Evolutionary conservation across 1,140 invertebrate species (phyloP), one percentile per base, ranked within the genome.

Genomic region (Chelonus insularis): DNA sequence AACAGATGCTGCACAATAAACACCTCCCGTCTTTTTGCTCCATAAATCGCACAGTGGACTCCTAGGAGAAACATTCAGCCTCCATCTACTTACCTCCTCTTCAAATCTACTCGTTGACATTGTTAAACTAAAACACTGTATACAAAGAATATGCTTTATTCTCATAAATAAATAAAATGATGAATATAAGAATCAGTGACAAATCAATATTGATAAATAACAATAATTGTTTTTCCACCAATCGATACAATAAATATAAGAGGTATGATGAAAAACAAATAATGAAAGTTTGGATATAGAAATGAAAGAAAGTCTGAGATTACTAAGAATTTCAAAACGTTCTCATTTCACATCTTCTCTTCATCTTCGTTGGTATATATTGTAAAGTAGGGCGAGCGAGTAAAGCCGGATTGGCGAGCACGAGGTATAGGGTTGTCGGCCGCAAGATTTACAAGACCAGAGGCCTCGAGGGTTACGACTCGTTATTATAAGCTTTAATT

Each of bases 1-100:
- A 81, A 78, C 78, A 80, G 78, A 81, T 80, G 78, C 77, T 77
- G 74, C 75, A 78, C 77, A 80, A 80, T 81, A 81, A 81, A 81
- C 78, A 80, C 77, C 79, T 80, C 75, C 75, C 79, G 78, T 79
- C 78, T 80, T 75, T 77, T 78, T 62, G 76, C 73, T 78, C 77
- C 78, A 80, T 81, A 81, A 80, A 81, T 81, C 76, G 77, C 76
- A 67, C 72, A 71, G 69, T 73, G 67, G 68, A 68, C 72, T 74
- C 70, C 71, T 76, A 74, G 75, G 78, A 76, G 74, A 77, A 76
- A 76, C 75, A 76, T 76, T 75, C 74, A 74, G 70, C 69, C 69
- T 74, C 67, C 66, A 70, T 75, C 68, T 72, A 69, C 69, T 70
- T 63, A 66, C 67, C 66, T 55, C 57, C 55, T 39, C 37, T 60